Evolutionary conservation across 2,888 invertebrate species (phyloP).

Genomic region (Dynastes tityus): DNA sequence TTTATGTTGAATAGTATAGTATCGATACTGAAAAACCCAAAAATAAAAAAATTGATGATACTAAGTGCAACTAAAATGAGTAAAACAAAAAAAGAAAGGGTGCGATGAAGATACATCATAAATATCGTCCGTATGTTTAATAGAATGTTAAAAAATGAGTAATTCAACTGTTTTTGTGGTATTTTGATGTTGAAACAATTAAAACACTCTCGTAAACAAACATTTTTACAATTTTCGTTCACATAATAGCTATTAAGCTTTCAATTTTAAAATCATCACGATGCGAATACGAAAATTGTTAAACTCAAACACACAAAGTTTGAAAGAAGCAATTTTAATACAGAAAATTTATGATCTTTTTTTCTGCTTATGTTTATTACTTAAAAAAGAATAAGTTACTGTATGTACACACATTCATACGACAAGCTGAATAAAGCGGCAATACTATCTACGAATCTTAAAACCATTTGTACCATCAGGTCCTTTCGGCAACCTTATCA

Average conservation of each 20-base stretch:
- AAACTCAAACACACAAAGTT: not conserved
- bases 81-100: not conserved
- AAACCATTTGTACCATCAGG: constrained; percentile 86
- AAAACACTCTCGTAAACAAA: not conserved
- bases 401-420: constrained; percentile 46
- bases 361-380: constrained; percentile 37
- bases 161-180: too few species aligned
- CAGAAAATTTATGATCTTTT: constrained; percentile 25
- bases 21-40: not conserved
- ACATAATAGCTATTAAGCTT: too few species aligned
- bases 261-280: too few species aligned
- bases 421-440: constrained; percentile 3
- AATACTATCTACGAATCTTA: constrained; percentile 78
- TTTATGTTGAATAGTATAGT: not conserved
- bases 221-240: too few species aligned
- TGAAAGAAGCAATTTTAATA: constrained; percentile 36
- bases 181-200: not conserved
- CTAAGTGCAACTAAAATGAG: not conserved
- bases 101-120: too few species aligned
- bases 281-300: not conserved
- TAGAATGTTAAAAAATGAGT: too few species aligned
- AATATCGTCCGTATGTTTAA: too few species aligned
- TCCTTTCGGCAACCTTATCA: constrained; percentile 84
- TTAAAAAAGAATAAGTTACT: constrained; percentile 50
- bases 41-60: not conserved